Base-by-base conservation (phyloP, 2,888 invertebrate species). In the Papilio gigon region DNA sequence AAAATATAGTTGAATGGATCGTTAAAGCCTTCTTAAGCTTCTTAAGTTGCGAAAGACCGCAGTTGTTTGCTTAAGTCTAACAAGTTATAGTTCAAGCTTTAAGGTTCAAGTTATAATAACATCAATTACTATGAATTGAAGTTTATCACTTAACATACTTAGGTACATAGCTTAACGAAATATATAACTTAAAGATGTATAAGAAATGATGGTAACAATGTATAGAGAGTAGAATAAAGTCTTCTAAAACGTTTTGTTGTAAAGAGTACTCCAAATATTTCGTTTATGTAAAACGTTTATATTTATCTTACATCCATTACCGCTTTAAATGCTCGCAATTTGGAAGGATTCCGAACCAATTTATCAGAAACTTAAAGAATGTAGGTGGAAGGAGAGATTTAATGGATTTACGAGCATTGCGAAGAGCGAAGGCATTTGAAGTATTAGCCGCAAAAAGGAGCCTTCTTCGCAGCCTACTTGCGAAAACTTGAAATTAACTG, bases 341-440 rank as follows among this genome's bases (percentile, higher is more conserved):
- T 64, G 35, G 22, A 37, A 64, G 53, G 64, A 53, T 64, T 64
- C 20, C 27, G 17, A 53, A 64, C 64, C 64, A 64, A 64, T 64
- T 64, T 64, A 53, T 53, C 64, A 53, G 50, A 53, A 64, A 64
- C 64, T 53, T 53, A 22, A 25, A 50, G 64, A 64, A 64, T 53
- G 64, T 53, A 37, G 47, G 64, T 53, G 64, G 47, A 64, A 50
- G 47, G 64, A 50, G 50, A 64, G 64, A 53, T 64, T 64, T 64
- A 64, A 64, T 53, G 64, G 64, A 64, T 64, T 64, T 64, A 64
- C 64, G 64, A 53, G 53, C 37, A 64, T 53, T 37, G 53, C 33
- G 53, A 47, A 47, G 35, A 35, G 25, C 25, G 50, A 17, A 64
- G 50, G 64, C 64, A 53, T 64, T 64, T 53, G 50, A 37, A 64